Percentiles rank a stretch among this genome's conserved stretches.
These are phyloP conservation scores for Atopsyche davidsoni DNA, from an alignment of 1,140 invertebrate species.

Conservation along the genomic window DNA sequence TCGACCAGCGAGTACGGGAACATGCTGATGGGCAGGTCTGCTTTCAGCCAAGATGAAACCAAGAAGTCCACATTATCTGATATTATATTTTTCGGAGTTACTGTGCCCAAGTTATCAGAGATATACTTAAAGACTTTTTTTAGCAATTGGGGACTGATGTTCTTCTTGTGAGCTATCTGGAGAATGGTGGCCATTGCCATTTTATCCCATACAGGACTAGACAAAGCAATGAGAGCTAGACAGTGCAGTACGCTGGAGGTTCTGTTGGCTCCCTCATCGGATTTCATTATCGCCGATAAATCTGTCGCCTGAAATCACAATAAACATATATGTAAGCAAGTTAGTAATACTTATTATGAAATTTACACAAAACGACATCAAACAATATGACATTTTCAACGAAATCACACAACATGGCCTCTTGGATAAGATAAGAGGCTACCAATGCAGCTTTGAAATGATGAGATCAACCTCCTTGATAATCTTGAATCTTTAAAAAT, in stretches of 20 bases:
- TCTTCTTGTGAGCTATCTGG: slow-evolving; percentile 18
- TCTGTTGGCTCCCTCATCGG: slow-evolving; percentile 42
- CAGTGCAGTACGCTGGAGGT: slow-evolving; percentile 38
- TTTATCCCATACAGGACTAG: slow-evolving; percentile 25
- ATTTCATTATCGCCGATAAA: slow-evolving; percentile 33
- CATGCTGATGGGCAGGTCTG: slow-evolving; percentile 10
- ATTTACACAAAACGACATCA: too few species aligned
- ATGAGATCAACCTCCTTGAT: too few species aligned
- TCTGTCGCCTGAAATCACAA: slow-evolving; percentile 34
- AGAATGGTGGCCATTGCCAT: slow-evolving; percentile 13
- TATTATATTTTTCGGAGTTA: slow-evolving; percentile 11
- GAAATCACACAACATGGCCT: too few species aligned
- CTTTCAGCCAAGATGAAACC: slow-evolving; percentile 17
- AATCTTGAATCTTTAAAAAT: too few species aligned
- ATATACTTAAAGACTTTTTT: slow-evolving; percentile 22
- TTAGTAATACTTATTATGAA: too few species aligned
- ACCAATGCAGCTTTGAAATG: too few species aligned
- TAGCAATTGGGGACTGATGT: slow-evolving; percentile 17
- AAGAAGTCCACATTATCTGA: slow-evolving; percentile 18
- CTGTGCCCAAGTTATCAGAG: slow-evolving; percentile 5
- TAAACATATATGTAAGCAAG: slow-evolving; percentile 14
- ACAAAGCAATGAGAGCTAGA: slow-evolving; percentile 32
- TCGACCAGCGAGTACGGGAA: slow-evolving; percentile 18
- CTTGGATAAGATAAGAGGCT: too few species aligned
- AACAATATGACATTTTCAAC: too few species aligned